Base-by-base conservation (phyloP, 2,888 invertebrate genomes). In the Zelleria hepariella region DNA sequence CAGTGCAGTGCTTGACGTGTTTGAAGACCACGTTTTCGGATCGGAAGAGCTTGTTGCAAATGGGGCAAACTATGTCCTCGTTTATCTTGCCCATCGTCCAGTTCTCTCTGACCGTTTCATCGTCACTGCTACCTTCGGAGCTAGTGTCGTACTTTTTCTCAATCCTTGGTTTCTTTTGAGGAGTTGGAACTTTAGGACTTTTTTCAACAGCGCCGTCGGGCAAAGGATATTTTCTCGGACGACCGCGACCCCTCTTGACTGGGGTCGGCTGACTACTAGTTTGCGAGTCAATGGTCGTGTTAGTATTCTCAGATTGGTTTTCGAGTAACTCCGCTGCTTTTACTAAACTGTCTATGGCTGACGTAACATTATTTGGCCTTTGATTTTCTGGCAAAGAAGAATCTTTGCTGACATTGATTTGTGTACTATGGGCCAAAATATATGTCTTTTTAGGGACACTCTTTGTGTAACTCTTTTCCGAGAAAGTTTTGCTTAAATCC, bases 1-100 rank as follows among this genome's bases (percentile, higher is more conserved):
- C 89, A 2, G 85, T 84, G 62, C 89, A 89, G 69, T 89, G 89
- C 68, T 89, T 89, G 0, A 89, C 89, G 62, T 89, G 89, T 74
- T 89, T 89, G 61, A 87, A 86, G 51, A 89, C 86, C 25, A 89
- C 89, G 62, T 89, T 89, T 70, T 89, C 87, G 24, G 88, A 86
- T 62, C 89, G 75, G 66, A 89, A 89, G 21, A 88, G 68, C 71
- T 89, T 89, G 62, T 78, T 78, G 62, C 89, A 89, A 62, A 89
- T 89, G 8, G 89, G 89, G 62, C 89, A 89, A 21, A 88, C 78
- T 52, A 89, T 88, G 62, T 88, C 86, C 67, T 89, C 88, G 67
- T 89, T 86, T 53, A 89, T 89, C 75, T 87, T 89, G n/a, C 89
- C 89, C 86, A 87, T 86, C 1, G 87, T 87, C 88, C 87, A 88